Percentiles rank a stretch among this genome's conserved stretches.
phyloP scores from a whole-genome alignment of 2,113 vertebrate species.

The Rattus rattus region DNA sequence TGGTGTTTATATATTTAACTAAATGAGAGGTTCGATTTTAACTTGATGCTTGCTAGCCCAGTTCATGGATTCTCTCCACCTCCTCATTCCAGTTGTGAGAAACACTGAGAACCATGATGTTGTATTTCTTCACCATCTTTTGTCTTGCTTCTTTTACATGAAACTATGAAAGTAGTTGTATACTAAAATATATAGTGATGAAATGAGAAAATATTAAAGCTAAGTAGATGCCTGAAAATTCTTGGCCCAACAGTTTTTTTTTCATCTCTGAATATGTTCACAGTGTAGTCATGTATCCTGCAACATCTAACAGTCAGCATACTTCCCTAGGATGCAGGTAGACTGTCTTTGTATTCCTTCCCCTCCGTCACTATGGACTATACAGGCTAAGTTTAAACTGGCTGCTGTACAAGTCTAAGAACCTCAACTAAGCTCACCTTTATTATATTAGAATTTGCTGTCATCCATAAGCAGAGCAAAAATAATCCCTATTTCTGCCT shows the following conservation, averaged over 20 bases:
- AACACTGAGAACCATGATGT: too few relatives aligned
- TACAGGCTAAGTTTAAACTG: neutral
- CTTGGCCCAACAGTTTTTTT: neutral
- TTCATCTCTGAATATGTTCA: neutral
- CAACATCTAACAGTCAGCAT: neutral
- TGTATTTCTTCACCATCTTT: neutral
- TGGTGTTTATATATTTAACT: neutral
- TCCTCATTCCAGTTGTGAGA: neutral
- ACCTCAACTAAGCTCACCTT: neutral
- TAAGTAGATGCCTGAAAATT: neutral
- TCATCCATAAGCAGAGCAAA: neutral
- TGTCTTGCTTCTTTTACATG: neutral
- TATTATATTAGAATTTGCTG: neutral
- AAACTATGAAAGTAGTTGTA: neutral
- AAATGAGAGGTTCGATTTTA: conserved; percentile 16
- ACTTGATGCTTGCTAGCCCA: neutral
- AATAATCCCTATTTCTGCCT: neutral
- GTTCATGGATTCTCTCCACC: neutral
- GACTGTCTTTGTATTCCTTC: neutral
- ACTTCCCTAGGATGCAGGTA: neutral
- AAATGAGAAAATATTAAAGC: conserved; percentile 2
- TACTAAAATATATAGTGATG: neutral
- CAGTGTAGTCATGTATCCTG: too few relatives aligned
- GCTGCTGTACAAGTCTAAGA: neutral
- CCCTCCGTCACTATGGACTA: too few relatives aligned